A percentile compares a stretch with the other conserved stretches of the same genome.
phyloP scores from a whole-genome alignment of 2,888 invertebrate species.

The Hypomecis atomaria region DNA sequence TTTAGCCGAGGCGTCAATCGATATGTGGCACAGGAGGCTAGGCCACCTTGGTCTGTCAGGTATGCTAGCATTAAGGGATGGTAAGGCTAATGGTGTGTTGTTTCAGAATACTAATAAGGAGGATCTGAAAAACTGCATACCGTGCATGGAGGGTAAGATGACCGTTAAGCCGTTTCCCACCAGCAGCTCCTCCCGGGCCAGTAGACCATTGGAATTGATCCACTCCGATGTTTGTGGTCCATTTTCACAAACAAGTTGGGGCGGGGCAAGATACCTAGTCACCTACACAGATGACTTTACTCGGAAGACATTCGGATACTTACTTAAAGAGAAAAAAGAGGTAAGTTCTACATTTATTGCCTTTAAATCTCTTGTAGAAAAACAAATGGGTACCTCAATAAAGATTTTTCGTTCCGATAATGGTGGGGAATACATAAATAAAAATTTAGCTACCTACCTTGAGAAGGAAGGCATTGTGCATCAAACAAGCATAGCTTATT shows the following conservation, averaged over 20 bases:
- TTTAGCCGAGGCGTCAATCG: too few species aligned
- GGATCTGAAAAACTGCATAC: not conserved
- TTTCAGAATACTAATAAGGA: not conserved
- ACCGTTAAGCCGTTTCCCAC: not conserved
- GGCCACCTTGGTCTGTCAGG: too few species aligned
- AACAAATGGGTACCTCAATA: constrained; percentile 34
- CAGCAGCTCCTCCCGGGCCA: not conserved
- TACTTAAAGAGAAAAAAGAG: constrained; percentile 11
- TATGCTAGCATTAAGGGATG: too few species aligned
- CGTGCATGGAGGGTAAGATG: not conserved
- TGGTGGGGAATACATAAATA: constrained; percentile 36
- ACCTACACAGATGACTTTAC: constrained; percentile 10
- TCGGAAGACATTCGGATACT: not conserved
- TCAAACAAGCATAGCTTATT: constrained; percentile 42
- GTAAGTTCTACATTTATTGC: constrained; percentile 13
- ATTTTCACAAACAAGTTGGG: not conserved
- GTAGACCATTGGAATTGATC: not conserved
- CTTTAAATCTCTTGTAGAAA: constrained; percentile 33
- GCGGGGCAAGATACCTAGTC: constrained; percentile 10
- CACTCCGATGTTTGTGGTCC: constrained; percentile 2
- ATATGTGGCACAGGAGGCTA: too few species aligned
- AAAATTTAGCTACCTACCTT: constrained; percentile 35
- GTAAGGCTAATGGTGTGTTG: too few species aligned
- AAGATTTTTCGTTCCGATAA: constrained; percentile 37
- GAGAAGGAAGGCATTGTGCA: constrained; percentile 40